phyloP scores from a whole-genome alignment of 2,113 vertebrate species.

The Malurus cyaneus region DNA sequence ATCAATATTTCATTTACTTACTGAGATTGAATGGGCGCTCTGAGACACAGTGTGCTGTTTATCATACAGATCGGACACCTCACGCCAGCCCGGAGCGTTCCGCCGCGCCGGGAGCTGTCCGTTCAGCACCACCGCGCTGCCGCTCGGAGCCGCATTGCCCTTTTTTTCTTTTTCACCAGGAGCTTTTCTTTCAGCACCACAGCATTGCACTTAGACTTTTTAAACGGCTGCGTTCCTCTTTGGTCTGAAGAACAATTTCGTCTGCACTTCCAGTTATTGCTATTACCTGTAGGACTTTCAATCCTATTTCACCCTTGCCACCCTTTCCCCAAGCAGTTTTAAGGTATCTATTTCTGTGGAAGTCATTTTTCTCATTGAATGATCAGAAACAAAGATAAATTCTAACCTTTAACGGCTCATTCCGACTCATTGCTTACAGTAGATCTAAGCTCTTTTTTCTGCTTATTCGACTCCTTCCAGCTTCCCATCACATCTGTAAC shows the following conservation, averaged over 20 bases:
- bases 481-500: slow-evolving; percentile 90
- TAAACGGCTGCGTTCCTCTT: slow-evolving; percentile 82
- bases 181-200: slow-evolving; percentile 85
- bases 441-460: slow-evolving; percentile 87
- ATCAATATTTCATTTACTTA: slow-evolving; percentile 95
- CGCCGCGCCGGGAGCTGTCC: slow-evolving; percentile 83
- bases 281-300: slow-evolving; percentile 79
- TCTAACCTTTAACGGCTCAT: slow-evolving; percentile 88
- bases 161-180: slow-evolving; percentile 76
- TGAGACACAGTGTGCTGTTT: slow-evolving; percentile 89
- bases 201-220: slow-evolving; percentile 84
- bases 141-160: slow-evolving; percentile 80
- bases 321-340: slow-evolving; percentile 76
- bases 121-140: slow-evolving; percentile 84
- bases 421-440: slow-evolving; percentile 87
- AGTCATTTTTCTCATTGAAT: slow-evolving; percentile 86
- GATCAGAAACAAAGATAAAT: slow-evolving; percentile 84
- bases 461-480: slow-evolving; percentile 86
- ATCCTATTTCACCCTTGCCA: slow-evolving; percentile 77
- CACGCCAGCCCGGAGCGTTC: slow-evolving; percentile 83
- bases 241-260: slow-evolving; percentile 83
- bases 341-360: slow-evolving; percentile 82
- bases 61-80: slow-evolving; percentile 89
- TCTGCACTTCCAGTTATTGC: slow-evolving; percentile 81
- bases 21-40: slow-evolving; percentile 90